Percentiles rank a stretch among this genome's conserved stretches.
Conservation (phyloP, 2,888 invertebrate genomes). For the Eutolmus rufibarbis region DNA sequence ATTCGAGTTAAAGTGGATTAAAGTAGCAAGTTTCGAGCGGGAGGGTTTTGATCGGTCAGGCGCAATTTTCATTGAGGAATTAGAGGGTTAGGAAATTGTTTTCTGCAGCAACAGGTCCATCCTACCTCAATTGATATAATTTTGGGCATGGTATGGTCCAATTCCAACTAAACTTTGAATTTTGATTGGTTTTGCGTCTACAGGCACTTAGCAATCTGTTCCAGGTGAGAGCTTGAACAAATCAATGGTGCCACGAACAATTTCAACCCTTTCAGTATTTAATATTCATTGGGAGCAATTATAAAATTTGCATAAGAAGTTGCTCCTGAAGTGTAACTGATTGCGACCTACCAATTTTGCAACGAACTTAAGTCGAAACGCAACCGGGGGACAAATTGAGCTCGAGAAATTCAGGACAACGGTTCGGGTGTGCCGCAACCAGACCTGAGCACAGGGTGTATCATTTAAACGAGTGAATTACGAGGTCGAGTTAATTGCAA, state of each 20-base stretch:
- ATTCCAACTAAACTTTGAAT: not conserved
- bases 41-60: not conserved
- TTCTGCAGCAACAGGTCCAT: not conserved
- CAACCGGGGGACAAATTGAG: not conserved
- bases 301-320: conserved; percentile 36
- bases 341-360: not conserved
- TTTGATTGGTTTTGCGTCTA: not conserved
- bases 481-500: conserved; percentile 38
- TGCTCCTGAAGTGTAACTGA: not conserved
- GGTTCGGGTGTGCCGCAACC: not conserved
- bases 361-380: not conserved
- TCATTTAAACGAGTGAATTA: conserved; percentile 33
- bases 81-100: not conserved
- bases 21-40: not conserved
- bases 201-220: not conserved
- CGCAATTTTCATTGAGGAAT: not conserved
- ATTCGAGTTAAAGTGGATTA: not conserved
- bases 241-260: not conserved
- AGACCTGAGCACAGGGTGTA: not conserved
- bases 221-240: not conserved
- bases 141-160: not conserved
- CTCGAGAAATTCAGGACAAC: not conserved
- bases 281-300: conserved; percentile 38
- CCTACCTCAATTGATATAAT: not conserved
- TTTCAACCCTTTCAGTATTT: not conserved